A percentile compares a stretch with the other conserved stretches of the same genome.
phyloP scores from a whole-genome alignment of 2,113 vertebrate species.

The Bostrychus sinensis region DNA sequence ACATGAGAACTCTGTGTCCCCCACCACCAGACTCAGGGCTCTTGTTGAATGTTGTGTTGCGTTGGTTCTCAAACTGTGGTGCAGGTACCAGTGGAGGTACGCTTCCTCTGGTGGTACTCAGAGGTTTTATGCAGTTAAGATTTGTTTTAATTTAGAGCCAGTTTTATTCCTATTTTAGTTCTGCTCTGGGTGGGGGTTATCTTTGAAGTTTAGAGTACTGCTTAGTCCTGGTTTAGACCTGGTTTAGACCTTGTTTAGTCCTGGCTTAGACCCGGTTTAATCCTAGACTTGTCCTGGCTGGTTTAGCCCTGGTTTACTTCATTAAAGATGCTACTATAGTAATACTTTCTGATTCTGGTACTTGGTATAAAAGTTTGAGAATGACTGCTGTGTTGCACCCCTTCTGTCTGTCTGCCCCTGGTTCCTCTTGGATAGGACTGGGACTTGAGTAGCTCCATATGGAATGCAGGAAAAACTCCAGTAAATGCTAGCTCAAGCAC shows the following conservation, averaged over 20 bases:
- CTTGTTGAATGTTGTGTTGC: constrained; percentile 59
- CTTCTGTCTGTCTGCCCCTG: constrained; percentile 60
- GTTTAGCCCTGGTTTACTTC: neutral
- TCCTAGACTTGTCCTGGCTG: neutral
- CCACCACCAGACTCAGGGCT: constrained; percentile 44
- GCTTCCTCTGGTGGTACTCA: neutral
- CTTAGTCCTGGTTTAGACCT: neutral
- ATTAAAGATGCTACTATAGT: too few relatives aligned
- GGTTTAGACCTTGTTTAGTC: neutral
- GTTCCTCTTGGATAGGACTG: constrained; percentile 69
- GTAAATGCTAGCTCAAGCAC: constrained; percentile 77
- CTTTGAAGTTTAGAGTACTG: neutral
- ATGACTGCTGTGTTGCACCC: constrained; percentile 46
- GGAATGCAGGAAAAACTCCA: constrained; percentile 80
- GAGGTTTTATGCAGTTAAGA: neutral
- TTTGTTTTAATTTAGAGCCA: neutral
- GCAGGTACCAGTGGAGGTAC: neutral
- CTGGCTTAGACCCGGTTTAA: neutral
- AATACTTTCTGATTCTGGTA: too few relatives aligned
- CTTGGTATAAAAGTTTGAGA: too few relatives aligned
- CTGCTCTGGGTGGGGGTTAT: neutral
- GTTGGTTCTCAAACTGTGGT: constrained; percentile 1
- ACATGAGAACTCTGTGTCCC: constrained; percentile 56
- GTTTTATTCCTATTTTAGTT: neutral
- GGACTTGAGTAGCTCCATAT: constrained; percentile 80